These are phyloP conservation scores for Tretioscincus oriximinensis DNA, from an alignment of 2,113 vertebrate species.

Conservation along the genomic window DNA sequence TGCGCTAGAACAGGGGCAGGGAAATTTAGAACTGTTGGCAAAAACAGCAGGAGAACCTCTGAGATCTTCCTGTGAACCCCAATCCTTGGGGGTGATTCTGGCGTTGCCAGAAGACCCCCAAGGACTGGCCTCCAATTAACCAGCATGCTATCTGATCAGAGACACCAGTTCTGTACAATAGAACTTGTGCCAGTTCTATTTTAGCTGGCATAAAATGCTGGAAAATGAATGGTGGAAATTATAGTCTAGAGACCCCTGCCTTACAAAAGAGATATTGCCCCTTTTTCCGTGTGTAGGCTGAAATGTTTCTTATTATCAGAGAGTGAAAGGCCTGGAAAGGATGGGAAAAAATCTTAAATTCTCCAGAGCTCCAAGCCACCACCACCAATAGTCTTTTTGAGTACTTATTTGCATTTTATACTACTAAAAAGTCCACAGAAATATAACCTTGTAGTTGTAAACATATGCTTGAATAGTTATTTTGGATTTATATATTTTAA, in stretches of 20 bases:
- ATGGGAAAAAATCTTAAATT: conserved; percentile 27
- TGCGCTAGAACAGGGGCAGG: too few species aligned
- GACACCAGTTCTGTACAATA: too few species aligned
- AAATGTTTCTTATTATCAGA: not conserved
- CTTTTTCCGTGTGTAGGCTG: not conserved
- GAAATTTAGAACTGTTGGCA: too few species aligned
- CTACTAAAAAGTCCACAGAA: conserved; percentile 64
- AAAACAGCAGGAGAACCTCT: too few species aligned
- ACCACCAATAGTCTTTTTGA: conserved; percentile 52
- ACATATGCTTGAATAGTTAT: conserved; percentile 79
- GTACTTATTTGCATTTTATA: conserved; percentile 56
- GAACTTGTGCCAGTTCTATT: not conserved
- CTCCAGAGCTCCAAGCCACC: conserved; percentile 42
- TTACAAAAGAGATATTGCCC: not conserved
- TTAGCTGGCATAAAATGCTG: not conserved
- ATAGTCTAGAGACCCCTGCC: not conserved
- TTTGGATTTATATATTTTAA: conserved; percentile 74
- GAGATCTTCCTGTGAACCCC: too few species aligned
- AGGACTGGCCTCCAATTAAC: too few species aligned
- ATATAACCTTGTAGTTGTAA: conserved; percentile 74
- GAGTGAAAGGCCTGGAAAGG: conserved; percentile 48
- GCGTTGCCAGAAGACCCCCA: too few species aligned
- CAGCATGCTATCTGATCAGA: too few species aligned
- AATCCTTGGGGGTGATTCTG: too few species aligned
- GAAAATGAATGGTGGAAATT: not conserved